These are phyloP conservation scores for Hystrix brachyura DNA, from an alignment of 2,113 vertebrate species.

Conservation along the genomic window DNA sequence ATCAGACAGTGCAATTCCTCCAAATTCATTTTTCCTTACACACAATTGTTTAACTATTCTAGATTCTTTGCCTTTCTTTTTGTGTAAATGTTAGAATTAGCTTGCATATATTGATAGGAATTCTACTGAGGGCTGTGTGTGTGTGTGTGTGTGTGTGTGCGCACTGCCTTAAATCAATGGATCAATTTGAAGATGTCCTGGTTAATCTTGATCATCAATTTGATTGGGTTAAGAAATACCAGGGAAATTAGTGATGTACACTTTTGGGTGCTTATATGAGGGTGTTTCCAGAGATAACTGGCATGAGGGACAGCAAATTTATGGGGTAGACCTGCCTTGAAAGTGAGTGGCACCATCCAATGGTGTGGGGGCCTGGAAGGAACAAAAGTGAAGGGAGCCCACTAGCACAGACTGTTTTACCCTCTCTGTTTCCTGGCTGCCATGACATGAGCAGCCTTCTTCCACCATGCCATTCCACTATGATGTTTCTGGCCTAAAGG, in stretches of 20 bases:
- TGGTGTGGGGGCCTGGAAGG: neutral
- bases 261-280: neutral
- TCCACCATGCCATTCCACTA: neutral
- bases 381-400: neutral
- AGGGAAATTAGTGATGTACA: neutral
- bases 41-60: neutral
- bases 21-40: neutral
- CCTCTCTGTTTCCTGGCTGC: neutral
- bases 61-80: neutral
- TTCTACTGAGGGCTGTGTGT: neutral
- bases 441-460: neutral
- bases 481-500: neutral
- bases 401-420: neutral
- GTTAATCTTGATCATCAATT: neutral
- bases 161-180: neutral
- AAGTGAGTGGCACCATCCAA: neutral
- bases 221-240: neutral
- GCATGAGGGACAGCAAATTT: neutral
- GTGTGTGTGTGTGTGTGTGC: neutral
- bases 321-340: neutral
- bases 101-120: neutral
- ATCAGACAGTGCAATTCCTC: neutral
- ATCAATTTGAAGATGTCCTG: neutral
- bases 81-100: neutral
- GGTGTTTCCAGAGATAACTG: neutral